These are phyloP conservation scores for Limenitis camilla DNA, from an alignment of 2,888 invertebrate species.

Conservation along the genomic window DNA sequence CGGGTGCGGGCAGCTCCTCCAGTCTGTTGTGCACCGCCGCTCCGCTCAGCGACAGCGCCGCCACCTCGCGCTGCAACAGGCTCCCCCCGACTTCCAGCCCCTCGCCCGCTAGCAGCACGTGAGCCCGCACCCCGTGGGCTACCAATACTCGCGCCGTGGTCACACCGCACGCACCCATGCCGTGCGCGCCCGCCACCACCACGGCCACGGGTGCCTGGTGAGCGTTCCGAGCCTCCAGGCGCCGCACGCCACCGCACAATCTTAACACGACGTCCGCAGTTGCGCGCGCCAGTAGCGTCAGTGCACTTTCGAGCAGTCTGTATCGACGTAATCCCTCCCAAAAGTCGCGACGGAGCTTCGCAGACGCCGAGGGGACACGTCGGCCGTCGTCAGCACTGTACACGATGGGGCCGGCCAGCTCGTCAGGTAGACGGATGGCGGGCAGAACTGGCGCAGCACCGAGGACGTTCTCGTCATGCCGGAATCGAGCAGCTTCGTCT, in stretches of 20 bases:
- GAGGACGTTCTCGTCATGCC: conserved; percentile 91
- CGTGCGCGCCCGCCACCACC: conserved; percentile 81
- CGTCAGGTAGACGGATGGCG: conserved; percentile 81
- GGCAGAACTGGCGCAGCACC: conserved; percentile 27
- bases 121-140: conserved; percentile 82
- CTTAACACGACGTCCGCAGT: too few relatives aligned
- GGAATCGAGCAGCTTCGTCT: conserved; percentile 68
- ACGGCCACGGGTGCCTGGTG: conserved; percentile 91
- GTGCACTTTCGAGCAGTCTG: conserved; percentile 73
- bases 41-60: conserved; percentile 70
- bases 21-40: conserved; percentile 15
- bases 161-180: conserved; percentile 50
- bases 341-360: conserved; percentile 78
- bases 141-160: conserved; percentile 82
- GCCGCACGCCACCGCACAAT: conserved; percentile 88
- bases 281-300: conserved; percentile 82
- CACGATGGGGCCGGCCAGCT: conserved; percentile 66
- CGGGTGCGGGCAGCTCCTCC: conserved; percentile 34
- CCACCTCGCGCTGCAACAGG: conserved; percentile 75
- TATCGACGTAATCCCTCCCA: conserved; percentile 77
- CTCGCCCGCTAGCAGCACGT: conserved; percentile 24
- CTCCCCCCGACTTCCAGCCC: conserved; percentile 22
- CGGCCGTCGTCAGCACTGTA: conserved; percentile 88
- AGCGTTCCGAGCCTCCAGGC: conserved; percentile 88
- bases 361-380: conserved; percentile 83